Evolutionary conservation across 2,888 invertebrate genomes (phyloP).

Genomic region (Aporophyla nigra): DNA sequence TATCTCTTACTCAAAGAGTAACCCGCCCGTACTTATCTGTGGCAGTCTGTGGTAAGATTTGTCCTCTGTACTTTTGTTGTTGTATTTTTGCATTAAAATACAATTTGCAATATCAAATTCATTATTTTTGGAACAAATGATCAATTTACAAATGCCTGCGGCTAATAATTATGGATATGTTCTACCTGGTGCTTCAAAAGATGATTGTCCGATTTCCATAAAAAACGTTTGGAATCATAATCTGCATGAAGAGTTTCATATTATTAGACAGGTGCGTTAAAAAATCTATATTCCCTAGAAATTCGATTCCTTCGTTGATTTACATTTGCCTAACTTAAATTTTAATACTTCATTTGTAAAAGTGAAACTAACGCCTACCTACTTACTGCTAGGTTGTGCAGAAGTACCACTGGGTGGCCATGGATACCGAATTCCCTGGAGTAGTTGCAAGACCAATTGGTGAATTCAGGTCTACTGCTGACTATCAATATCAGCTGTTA

Average conservation of each 20-base stretch:
- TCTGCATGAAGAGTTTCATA: constrained; percentile 98
- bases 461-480: constrained; percentile 97
- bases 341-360: not conserved
- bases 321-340: not conserved
- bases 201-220: constrained; percentile 95
- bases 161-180: constrained; percentile 92
- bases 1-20: too few relatives aligned
- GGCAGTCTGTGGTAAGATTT: not conserved
- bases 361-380: not conserved
- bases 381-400: constrained; percentile 92
- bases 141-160: constrained; percentile 91
- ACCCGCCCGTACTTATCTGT: not conserved
- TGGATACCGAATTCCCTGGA: constrained; percentile 99
- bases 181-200: constrained; percentile 90
- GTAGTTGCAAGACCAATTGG: constrained; percentile 99
- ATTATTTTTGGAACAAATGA: constrained; percentile 7
- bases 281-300: not conserved
- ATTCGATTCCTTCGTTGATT: not conserved
- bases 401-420: constrained; percentile 95
- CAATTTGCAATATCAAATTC: not conserved
- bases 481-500: constrained; percentile 98
- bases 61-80: not conserved
- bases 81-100: not conserved
- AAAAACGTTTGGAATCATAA: constrained; percentile 99
- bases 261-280: constrained; percentile 92